These are phyloP conservation scores for Dinomys branickii DNA, from an alignment of 2,113 vertebrate species.

Conservation along the genomic window DNA sequence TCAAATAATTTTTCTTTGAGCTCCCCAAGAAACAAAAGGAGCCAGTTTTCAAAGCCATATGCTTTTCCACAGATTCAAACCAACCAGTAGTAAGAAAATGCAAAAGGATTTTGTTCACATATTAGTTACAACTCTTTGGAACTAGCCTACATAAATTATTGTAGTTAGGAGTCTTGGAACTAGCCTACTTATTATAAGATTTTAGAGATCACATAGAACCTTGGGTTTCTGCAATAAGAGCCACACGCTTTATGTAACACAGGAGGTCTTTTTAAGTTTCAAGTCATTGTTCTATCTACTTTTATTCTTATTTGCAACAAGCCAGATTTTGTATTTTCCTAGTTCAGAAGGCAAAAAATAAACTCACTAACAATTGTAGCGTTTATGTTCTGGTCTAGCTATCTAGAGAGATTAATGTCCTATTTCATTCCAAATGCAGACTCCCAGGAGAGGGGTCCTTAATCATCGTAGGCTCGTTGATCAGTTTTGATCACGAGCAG, in stretches of 20 bases:
- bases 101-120: background rate
- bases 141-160: background rate
- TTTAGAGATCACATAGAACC: background rate
- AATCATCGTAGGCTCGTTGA: background rate
- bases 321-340: conserved; percentile 28
- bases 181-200: background rate
- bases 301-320: conserved; percentile 19
- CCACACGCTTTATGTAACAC: background rate
- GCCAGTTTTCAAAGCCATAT: background rate
- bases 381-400: conserved; percentile 9
- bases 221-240: background rate
- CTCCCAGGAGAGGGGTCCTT: background rate
- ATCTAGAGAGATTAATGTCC: background rate
- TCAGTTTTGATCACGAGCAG: background rate
- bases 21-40: background rate
- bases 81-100: background rate
- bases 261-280: conserved; percentile 4
- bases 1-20: background rate
- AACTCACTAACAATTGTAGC: background rate
- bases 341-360: conserved; percentile 44
- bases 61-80: background rate
- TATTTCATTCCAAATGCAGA: conserved; percentile 1
- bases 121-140: conserved; percentile 43
- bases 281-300: background rate
- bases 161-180: conserved; percentile 13